These are phyloP conservation scores for Drosophila macrospina DNA, from an alignment of 2,888 invertebrate genomes.

Conservation along the genomic window DNA sequence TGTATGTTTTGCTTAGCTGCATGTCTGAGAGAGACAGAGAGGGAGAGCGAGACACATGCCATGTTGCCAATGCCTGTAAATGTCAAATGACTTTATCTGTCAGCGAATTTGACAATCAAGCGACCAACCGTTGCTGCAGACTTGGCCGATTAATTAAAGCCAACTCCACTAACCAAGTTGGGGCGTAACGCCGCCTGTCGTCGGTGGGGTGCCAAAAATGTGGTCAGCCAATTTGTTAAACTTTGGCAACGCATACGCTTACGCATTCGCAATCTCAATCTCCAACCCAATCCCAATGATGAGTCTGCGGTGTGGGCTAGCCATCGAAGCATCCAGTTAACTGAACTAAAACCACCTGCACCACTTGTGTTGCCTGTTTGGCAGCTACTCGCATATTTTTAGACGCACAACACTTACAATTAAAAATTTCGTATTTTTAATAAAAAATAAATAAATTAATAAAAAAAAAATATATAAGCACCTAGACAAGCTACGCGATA, in stretches of 20 bases:
- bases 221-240: conserved; percentile 60
- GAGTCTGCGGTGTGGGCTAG: conserved; percentile 32
- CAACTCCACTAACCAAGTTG: conserved; percentile 25
- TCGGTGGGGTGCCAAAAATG: conserved; percentile 36
- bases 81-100: conserved; percentile 82
- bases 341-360: conserved; percentile 7
- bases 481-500: conserved; percentile 52
- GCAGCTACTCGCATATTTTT: conserved; percentile 54
- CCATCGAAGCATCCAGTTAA: neutral
- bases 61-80: conserved; percentile 76
- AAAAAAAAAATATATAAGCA: no score
- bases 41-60: conserved; percentile 33
- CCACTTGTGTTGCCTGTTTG: conserved; percentile 65
- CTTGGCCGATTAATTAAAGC: conserved; percentile 74
- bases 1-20: conserved; percentile 30
- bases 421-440: conserved; percentile 50
- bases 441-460: conserved; percentile 34
- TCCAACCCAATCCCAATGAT: conserved; percentile 58
- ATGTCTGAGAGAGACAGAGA: neutral
- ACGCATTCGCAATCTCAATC: conserved; percentile 24
- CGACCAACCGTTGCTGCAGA: conserved; percentile 22
- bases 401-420: conserved; percentile 56
- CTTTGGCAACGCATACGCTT: conserved; percentile 44
- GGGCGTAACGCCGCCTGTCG: conserved; percentile 71
- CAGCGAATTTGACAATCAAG: conserved; percentile 77